Percentiles rank a stretch among this genome's conserved stretches.
Evolutionary conservation across 2,113 vertebrate species (phyloP).

Genomic region (Miniopterus natalensis): DNA sequence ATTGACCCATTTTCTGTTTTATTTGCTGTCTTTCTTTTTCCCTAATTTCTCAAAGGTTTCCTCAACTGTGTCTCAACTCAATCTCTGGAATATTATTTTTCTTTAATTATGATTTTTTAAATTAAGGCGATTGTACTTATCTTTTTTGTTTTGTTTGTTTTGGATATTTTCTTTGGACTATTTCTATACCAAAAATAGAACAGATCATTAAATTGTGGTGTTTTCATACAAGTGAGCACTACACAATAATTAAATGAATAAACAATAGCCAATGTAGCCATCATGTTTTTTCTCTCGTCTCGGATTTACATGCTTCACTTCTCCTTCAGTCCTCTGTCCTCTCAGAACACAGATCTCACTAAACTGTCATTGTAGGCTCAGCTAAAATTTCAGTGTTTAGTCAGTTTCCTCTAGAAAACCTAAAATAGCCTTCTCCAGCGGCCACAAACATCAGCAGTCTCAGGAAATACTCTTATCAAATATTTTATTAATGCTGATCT

Average conservation of each 20-base stretch:
- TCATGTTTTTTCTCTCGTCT: background rate
- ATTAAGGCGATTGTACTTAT: background rate
- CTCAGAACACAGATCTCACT: background rate
- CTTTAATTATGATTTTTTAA: background rate
- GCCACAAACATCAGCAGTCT: background rate
- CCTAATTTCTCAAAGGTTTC: background rate
- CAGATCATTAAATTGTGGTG: background rate
- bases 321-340: background rate
- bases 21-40: background rate
- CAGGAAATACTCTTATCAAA: background rate
- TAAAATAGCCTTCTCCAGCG: background rate
- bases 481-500: constrained; percentile 46
- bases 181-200: background rate
- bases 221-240: background rate
- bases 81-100: background rate
- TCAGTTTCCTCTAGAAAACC: constrained; percentile 33
- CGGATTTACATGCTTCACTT: background rate
- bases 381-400: background rate
- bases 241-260: background rate
- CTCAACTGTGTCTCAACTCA: background rate
- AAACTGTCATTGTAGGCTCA: background rate
- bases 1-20: background rate
- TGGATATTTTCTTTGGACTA: background rate
- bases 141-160: background rate
- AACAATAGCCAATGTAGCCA: background rate